Conservation (phyloP, 2,888 invertebrate species). For the Zhuqinia jingwanae region DNA sequence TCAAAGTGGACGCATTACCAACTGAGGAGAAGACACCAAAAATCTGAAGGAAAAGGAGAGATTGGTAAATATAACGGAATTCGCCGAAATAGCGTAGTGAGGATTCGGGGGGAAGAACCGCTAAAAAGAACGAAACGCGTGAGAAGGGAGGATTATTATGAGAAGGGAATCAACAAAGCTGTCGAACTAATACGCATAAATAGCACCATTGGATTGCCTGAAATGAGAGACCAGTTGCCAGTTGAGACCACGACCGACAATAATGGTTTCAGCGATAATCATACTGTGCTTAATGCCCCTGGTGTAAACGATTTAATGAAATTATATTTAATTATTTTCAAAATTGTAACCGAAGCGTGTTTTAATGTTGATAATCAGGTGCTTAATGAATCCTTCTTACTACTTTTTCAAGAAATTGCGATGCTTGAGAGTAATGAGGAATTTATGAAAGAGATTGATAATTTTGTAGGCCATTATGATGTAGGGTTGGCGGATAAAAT, state of each 20-base stretch:
- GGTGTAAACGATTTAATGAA: not conserved
- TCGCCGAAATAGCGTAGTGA: not conserved
- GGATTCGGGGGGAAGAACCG: not conserved
- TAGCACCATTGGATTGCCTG: not conserved
- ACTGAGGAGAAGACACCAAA: not conserved
- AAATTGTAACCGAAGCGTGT: not conserved
- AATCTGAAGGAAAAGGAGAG: too few species aligned
- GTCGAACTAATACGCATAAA: not conserved
- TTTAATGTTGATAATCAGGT: not conserved
- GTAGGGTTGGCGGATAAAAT: not conserved
- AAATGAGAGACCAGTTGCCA: too few species aligned
- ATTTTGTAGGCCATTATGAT: slow-evolving; percentile 34
- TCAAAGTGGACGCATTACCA: not conserved
- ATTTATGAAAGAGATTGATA: not conserved
- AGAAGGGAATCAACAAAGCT: not conserved
- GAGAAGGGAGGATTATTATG: not conserved
- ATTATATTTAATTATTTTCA: not conserved
- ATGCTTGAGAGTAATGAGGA: not conserved
- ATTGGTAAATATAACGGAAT: too few species aligned
- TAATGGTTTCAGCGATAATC: not conserved
- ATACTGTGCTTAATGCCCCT: not conserved
- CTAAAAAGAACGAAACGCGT: slow-evolving; percentile 11
- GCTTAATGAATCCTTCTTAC: not conserved
- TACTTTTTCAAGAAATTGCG: not conserved
- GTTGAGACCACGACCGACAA: too few species aligned